Evolutionary conservation across 2,888 invertebrate species (phyloP).

Genomic region (Meteorus cinctellus): DNA sequence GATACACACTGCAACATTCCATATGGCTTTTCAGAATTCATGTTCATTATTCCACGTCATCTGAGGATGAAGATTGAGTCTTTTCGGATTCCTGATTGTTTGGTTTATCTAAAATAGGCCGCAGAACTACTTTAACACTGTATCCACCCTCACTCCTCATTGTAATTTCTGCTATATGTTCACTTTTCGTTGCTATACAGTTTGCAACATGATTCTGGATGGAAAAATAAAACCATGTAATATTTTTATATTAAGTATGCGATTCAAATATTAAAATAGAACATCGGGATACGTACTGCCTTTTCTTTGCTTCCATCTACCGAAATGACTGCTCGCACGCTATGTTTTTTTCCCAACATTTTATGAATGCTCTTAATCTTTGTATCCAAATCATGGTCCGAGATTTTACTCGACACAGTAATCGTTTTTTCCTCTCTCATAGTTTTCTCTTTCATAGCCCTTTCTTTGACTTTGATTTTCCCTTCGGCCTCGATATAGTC

Average conservation of each 20-base stretch:
- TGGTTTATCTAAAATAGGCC: constrained; percentile 28
- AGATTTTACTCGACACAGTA: constrained; percentile 65
- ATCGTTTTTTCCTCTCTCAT: constrained; percentile 64
- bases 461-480: constrained; percentile 52
- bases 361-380: constrained; percentile 68
- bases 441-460: constrained; percentile 29
- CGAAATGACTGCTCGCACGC: constrained; percentile 63
- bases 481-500: constrained; percentile 74
- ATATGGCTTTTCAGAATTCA: not conserved
- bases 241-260: not conserved
- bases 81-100: not conserved
- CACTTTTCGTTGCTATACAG: constrained; percentile 16
- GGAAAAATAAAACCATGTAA: constrained; percentile 10
- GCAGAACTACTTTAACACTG: constrained; percentile 27
- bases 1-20: not conserved
- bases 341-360: constrained; percentile 64
- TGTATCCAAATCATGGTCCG: constrained; percentile 66
- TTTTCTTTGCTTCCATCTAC: constrained; percentile 52
- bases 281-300: constrained; percentile 49
- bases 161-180: constrained; percentile 24
- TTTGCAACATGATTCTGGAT: constrained; percentile 5
- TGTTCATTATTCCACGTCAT: not conserved
- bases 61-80: not conserved
- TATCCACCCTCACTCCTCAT: not conserved
- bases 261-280: not conserved